phyloP scores from a whole-genome alignment of 1,140 invertebrate species.

The Eufriesea mexicana region DNA sequence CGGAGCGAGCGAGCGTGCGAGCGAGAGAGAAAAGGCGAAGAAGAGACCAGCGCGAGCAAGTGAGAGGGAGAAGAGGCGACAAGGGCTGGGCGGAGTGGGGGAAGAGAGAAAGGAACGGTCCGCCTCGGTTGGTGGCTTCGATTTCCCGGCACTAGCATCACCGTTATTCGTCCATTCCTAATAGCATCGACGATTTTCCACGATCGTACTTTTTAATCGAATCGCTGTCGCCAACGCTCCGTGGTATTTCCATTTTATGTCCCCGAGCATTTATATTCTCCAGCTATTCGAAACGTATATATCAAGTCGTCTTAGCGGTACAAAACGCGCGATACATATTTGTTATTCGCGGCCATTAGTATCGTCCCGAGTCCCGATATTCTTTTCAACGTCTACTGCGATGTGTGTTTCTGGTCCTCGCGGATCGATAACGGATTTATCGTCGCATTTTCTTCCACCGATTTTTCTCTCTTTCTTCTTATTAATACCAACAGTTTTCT shows the following conservation, averaged over 20 bases:
- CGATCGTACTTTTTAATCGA: constrained; percentile 55
- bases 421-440: too few species aligned
- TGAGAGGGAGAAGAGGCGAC: not conserved
- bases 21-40: not conserved
- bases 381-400: too few species aligned
- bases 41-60: not conserved
- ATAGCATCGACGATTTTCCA: constrained; percentile 63
- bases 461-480: too few species aligned
- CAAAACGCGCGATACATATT: not conserved
- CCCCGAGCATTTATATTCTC: constrained; percentile 34
- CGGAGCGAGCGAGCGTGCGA: not conserved
- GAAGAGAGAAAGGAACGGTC: not conserved
- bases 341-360: not conserved
- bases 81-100: not conserved
- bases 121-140: constrained; percentile 26
- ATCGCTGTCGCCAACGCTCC: not conserved
- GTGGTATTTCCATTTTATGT: constrained; percentile 25
- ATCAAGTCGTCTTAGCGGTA: not conserved
- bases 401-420: too few species aligned
- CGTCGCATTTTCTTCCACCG: too few species aligned
- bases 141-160: constrained; percentile 21
- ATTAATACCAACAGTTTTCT: too few species aligned
- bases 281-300: not conserved
- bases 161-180: constrained; percentile 47
- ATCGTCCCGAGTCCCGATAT: too few species aligned